Base-by-base conservation (phyloP, 2,888 invertebrate genomes). In the Nymphalis polychloros region DNA sequence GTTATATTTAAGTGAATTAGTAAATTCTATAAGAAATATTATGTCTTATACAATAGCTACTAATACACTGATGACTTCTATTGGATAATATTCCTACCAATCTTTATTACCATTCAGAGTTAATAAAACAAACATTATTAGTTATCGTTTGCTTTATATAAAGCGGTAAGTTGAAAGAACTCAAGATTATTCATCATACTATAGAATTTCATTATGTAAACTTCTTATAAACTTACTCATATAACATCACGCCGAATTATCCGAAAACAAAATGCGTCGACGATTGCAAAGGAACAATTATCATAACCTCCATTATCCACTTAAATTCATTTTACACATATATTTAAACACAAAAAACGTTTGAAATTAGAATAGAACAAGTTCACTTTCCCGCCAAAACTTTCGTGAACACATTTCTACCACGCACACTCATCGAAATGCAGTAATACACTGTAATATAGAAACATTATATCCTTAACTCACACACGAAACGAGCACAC, bases 211-310 rank as follows among this genome's bases (percentile, higher is more conserved):
- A 5, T 41, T 10, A 10, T 10, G 41, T 41, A 8, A 41, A 41
- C 41, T 41, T 3, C 3, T 41, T 41, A 13, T 41, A 41, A 13
- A 41, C 89, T 89, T 78, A 91, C 91, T 84, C 84, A 84, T 87
- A 82, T 81, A 86, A 86, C 92, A 92, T 90, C 81, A 86, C 92
- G 88, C 76, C 78, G 77, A 80, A 68, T 82, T 88, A 86, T 79
- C 81, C 79, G 81, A 78, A 77, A 73, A 76, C 74, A 79, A 57
- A 74, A 72, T 73, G 68, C 73, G 67, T 60, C 68, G 78, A 72
- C 77, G 76, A 74, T 76, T 64, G 53, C 70, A 66, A 48, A 67
- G 72, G 73, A 69, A 59, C 69, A 64, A 41, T 8, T 27, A 41
- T 63, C 63, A 60, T 60, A 76, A 78, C 77, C 86, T 82, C 86